Percentiles rank a stretch among this genome's conserved stretches.
phyloP scores from a whole-genome alignment of 2,797 vertebrate genomes.

The Notoglanidium macrostoma region DNA sequence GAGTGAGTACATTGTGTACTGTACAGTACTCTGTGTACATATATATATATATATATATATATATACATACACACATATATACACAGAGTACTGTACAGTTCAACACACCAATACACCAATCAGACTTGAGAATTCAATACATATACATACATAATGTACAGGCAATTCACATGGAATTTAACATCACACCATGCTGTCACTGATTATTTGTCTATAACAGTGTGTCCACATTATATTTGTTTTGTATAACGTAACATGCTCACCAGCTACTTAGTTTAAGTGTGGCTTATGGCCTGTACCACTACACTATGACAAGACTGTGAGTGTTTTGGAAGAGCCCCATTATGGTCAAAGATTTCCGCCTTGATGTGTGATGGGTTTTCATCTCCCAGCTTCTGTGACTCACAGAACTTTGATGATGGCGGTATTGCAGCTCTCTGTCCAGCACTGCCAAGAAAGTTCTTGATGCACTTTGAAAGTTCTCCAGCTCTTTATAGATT shows the following conservation, averaged over 20 bases:
- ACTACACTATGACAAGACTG: not conserved
- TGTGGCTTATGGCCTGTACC: not conserved
- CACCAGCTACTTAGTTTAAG: too few relatives aligned
- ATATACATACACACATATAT: too few relatives aligned
- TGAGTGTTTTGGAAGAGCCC: conserved; percentile 9
- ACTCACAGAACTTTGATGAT: conserved; percentile 29
- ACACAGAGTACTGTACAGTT: too few relatives aligned
- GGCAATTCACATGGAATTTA: not conserved
- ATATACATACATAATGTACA: too few relatives aligned
- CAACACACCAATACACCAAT: too few relatives aligned
- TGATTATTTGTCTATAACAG: conserved; percentile 13
- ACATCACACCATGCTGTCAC: not conserved
- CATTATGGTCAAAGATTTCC: conserved; percentile 26
- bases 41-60: too few relatives aligned
- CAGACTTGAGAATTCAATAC: too few relatives aligned
- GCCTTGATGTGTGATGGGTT: conserved; percentile 42
- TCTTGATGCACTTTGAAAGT: conserved; percentile 40
- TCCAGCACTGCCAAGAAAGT: not conserved
- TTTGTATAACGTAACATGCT: not conserved
- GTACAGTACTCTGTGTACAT: not conserved
- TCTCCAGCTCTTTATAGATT: not conserved
- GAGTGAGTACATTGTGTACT: too few relatives aligned
- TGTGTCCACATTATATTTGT: too few relatives aligned
- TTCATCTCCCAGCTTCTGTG: conserved; percentile 32
- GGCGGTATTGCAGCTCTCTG: conserved; percentile 28